Evolutionary conservation across 2,888 invertebrate genomes (phyloP).

Genomic region (Volucella inanis): DNA sequence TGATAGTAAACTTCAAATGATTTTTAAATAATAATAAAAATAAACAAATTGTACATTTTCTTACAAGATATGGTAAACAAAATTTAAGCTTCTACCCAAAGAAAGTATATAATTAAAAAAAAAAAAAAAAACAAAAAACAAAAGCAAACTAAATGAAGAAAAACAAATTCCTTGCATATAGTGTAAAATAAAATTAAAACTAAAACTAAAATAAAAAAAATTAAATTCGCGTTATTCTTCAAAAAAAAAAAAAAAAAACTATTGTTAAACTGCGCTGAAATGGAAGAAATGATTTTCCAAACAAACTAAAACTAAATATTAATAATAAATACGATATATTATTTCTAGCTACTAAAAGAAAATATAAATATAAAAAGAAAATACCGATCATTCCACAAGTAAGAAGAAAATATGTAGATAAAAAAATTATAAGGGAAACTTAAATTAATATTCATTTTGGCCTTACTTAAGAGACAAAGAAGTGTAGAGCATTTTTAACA

Average conservation of each 20-base stretch:
- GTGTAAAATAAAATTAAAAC: conserved; percentile 54
- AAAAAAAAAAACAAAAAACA: conserved; percentile 51
- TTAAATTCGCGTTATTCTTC: conserved; percentile 63
- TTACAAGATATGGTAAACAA: conserved; percentile 21
- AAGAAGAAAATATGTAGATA: conserved; percentile 28
- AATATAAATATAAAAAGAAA: conserved; percentile 32
- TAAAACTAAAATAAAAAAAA: neutral
- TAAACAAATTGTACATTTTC: conserved; percentile 68
- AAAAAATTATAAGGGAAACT: conserved; percentile 13
- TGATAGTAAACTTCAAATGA: conserved; percentile 30
- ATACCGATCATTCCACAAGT: conserved; percentile 70
- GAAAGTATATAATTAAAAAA: conserved; percentile 54
- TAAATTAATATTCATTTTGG: conserved; percentile 60
- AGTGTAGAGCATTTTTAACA: no score
- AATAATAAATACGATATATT: conserved; percentile 35
- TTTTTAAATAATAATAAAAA: conserved; percentile 44
- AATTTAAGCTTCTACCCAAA: conserved; percentile 70
- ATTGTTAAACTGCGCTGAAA: conserved; percentile 54
- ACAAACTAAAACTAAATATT: conserved; percentile 8
- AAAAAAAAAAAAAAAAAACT: neutral
- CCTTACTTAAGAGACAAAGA: conserved; percentile 48
- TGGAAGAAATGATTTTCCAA: conserved; percentile 23
- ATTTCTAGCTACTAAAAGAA: conserved; percentile 51
- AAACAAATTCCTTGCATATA: conserved; percentile 60
- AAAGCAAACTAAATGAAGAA: conserved; percentile 53